Conservation (phyloP, 2,888 invertebrate species). For the Polylopha cassiicola region DNA sequence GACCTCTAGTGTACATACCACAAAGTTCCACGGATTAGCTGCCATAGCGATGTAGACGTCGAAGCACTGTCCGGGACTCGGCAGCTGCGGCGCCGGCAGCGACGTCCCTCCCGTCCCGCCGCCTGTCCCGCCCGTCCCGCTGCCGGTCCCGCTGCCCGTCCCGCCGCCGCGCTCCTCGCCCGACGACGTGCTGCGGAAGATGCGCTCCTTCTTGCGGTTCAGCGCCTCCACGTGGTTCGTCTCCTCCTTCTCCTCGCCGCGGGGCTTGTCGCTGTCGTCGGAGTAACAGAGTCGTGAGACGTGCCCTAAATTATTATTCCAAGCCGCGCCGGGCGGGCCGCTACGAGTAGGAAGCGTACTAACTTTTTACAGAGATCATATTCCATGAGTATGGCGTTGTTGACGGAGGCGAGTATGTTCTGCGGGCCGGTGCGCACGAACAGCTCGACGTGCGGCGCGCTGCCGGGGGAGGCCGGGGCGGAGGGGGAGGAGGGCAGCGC, state of each 20-base stretch:
- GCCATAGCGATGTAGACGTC: constrained; percentile 86
- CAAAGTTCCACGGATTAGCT: constrained; percentile 86
- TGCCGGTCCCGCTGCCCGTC: constrained; percentile 21
- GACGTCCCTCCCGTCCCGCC: too few relatives aligned
- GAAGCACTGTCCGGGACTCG: constrained; percentile 75
- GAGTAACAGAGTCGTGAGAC: too few relatives aligned
- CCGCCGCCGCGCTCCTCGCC: constrained; percentile 19
- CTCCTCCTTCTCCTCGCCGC: constrained; percentile 45
- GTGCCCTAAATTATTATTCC: too few relatives aligned
- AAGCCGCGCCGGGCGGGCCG: too few relatives aligned
- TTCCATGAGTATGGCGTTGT: constrained; percentile 81
- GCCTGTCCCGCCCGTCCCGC: constrained; percentile 37
- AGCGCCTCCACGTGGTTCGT: constrained; percentile 57
- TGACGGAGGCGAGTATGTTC: constrained; percentile 82
- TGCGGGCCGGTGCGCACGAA: constrained; percentile 81
- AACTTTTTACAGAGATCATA: constrained; percentile 70
- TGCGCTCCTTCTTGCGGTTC: constrained; percentile 67
- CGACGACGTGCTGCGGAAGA: constrained; percentile 51
- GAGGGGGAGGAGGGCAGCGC: constrained; percentile 41
- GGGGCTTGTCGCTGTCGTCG: constrained; percentile 51
- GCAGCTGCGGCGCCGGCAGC: constrained; percentile 58
- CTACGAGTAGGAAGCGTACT: constrained; percentile 29
- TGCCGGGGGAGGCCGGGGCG: constrained; percentile 43
- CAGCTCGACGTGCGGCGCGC: constrained; percentile 79
- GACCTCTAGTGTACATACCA: constrained; percentile 70